Evolutionary conservation across 2,888 invertebrate species (phyloP).

Genomic region (Melangyna quadrimaculata): DNA sequence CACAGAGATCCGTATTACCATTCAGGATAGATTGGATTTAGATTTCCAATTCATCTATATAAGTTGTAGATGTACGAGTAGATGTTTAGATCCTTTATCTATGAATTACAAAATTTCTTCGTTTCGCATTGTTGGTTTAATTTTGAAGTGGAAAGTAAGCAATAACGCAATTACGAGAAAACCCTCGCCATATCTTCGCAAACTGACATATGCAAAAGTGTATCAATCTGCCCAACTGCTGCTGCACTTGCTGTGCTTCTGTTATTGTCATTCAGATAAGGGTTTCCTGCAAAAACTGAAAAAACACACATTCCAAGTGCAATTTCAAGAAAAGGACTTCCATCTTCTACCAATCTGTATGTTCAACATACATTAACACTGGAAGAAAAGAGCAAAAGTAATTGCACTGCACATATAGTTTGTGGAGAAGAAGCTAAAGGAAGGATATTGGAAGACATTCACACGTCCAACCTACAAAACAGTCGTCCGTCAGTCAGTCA

Average conservation of each 20-base stretch:
- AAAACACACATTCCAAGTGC: constrained; percentile 43
- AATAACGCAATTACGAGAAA: constrained; percentile 68
- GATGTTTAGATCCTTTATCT: constrained; percentile 24
- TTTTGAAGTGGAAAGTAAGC: constrained; percentile 71
- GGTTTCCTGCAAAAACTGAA: constrained; percentile 16
- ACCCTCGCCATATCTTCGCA: constrained; percentile 57
- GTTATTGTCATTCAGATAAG: constrained; percentile 22
- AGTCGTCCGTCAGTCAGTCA: constrained; percentile 33
- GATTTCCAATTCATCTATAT: constrained; percentile 57
- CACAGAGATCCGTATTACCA: constrained; percentile 2
- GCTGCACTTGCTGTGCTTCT: constrained; percentile 5
- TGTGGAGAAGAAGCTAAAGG: not conserved
- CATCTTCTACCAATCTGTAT: not conserved
- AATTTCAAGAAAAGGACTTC: constrained; percentile 37
- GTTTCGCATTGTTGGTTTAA: constrained; percentile 69
- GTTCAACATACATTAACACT: constrained; percentile 46
- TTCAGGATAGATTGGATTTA: constrained; percentile 55
- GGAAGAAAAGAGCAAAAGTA: constrained; percentile 57
- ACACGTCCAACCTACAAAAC: constrained; percentile 34
- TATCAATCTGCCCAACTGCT: constrained; percentile 46
- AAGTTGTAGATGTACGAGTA: constrained; percentile 4
- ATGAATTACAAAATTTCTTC: constrained; percentile 40
- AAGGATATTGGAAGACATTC: constrained; percentile 17
- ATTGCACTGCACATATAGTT: constrained; percentile 18
- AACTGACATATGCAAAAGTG: constrained; percentile 68